Percentiles rank a stretch among this genome's conserved stretches.
Conservation (phyloP, 2,113 vertebrate genomes). For the Chaetura pelagica region DNA sequence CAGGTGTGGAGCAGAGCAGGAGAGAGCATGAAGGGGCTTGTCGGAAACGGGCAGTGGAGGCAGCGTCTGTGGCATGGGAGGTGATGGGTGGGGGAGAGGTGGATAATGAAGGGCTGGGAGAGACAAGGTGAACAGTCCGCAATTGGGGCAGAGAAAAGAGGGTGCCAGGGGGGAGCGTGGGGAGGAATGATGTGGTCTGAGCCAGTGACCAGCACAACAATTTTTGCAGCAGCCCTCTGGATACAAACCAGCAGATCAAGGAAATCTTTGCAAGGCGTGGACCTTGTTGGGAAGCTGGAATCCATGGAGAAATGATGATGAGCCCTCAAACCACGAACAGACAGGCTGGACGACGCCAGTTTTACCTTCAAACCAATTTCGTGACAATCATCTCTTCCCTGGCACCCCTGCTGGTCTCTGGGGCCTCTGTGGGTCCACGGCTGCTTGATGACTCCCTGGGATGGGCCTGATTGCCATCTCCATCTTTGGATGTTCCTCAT, state of each 20-base stretch:
- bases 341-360: slow-evolving; percentile 38
- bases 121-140: not conserved
- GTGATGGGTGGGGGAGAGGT: not conserved
- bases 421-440: not conserved
- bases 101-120: not conserved
- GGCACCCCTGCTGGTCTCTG: not conserved
- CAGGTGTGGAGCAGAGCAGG: not conserved
- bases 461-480: not conserved
- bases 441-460: not conserved
- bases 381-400: not conserved
- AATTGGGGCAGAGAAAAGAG: not conserved
- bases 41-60: accelerated
- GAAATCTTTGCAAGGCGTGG: slow-evolving; percentile 17
- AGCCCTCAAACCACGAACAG: slow-evolving; percentile 16
- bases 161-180: not conserved
- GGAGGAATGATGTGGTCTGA: slow-evolving; percentile 46
- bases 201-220: not conserved
- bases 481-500: not conserved
- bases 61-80: not conserved
- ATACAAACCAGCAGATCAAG: slow-evolving; percentile 52
- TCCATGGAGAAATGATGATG: not conserved
- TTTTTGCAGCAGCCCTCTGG: slow-evolving; percentile 22
- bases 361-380: slow-evolving; percentile 32
- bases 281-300: slow-evolving; percentile 24
- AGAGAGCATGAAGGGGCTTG: not conserved